phyloP scores from a whole-genome alignment of 2,797 vertebrate species.

The Poeciliopsis presidionis region DNA sequence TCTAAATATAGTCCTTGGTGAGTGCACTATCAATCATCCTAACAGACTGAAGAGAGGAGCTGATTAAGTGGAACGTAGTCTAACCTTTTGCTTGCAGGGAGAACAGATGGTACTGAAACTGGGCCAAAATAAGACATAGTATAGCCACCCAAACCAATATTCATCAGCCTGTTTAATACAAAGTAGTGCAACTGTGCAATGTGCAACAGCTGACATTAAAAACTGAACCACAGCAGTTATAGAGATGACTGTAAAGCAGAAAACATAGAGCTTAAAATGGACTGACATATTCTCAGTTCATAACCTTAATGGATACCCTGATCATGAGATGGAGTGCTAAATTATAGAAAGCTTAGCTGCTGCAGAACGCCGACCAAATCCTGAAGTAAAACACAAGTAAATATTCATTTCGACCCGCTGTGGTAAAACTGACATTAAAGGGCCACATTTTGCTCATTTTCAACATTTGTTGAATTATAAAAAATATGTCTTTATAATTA shows the following conservation, averaged over 20 bases:
- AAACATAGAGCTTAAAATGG: neutral
- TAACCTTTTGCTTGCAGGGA: conserved; percentile 18
- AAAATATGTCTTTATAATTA: neutral
- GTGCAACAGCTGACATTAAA: neutral
- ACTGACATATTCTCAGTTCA: neutral
- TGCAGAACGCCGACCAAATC: neutral
- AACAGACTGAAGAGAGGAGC: conserved; percentile 1
- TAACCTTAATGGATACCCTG: neutral
- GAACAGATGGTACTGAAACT: conserved; percentile 19
- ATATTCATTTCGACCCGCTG: neutral
- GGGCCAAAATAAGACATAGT: conserved; percentile 8
- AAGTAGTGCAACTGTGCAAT: neutral
- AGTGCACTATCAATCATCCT: conserved; percentile 1
- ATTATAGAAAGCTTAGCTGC: neutral
- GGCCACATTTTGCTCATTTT: neutral
- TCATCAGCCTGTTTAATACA: conserved; percentile 2
- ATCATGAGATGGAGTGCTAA: neutral
- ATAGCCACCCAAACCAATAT: neutral
- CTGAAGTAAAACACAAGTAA: neutral
- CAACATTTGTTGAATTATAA: neutral
- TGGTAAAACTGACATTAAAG: neutral
- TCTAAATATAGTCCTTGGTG: conserved; percentile 3
- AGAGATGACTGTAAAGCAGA: neutral
- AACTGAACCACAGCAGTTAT: neutral
- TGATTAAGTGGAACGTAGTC: conserved; percentile 5